Evolutionary conservation across 2,797 vertebrate species (phyloP), one percentile per base, ranked within the genome.

Genomic region (Perodicticus potto): DNA sequence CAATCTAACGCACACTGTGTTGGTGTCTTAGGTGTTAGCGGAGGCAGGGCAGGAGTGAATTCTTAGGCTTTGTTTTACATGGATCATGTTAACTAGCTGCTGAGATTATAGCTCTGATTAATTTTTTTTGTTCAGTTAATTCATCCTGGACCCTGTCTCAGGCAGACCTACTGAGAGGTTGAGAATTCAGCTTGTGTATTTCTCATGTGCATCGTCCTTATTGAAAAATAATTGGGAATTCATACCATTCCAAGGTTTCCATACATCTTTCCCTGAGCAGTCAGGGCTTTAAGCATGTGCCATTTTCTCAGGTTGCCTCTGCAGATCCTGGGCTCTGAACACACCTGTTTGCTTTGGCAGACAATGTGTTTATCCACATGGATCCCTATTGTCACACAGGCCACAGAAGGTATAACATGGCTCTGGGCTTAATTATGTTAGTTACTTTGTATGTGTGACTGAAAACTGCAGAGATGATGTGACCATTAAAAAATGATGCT

Each of bases 71-170:
- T 88, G 55, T 86, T 94, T 93, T 88, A 93, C 61, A 61, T 32
- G 85, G 90, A 94, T 96, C 88, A 29, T 89, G 76, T 94, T 97
- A 97, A 96, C 90, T 93, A 94, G 88, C 80, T 96, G 90, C 96
- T 94, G 83, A 78, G 70, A 97, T 96, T 96, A 94, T 55, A 83
- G 80, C 78, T 91, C 78, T 96, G 92, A 90, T 94, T 96, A 96
- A 95, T 96, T 97, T 70, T 95, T 88, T 96, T 77, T 93, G 94
- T 91, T 89, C 63, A n/a, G 63, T 96, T 97, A 93, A 94, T 97
- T 93, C 83, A 92, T 88, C 73, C 95, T 97, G 96, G 95, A 96
- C 87, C 32, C 16, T 97, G 74, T 97, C 96, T 96, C 94, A 96
- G 97, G 93, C 73, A 87, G 92, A 45, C 86, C 89, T 63, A 82